Evolutionary conservation across 2,888 invertebrate species (phyloP).

Genomic region (Drosophila fulvimacula): DNA sequence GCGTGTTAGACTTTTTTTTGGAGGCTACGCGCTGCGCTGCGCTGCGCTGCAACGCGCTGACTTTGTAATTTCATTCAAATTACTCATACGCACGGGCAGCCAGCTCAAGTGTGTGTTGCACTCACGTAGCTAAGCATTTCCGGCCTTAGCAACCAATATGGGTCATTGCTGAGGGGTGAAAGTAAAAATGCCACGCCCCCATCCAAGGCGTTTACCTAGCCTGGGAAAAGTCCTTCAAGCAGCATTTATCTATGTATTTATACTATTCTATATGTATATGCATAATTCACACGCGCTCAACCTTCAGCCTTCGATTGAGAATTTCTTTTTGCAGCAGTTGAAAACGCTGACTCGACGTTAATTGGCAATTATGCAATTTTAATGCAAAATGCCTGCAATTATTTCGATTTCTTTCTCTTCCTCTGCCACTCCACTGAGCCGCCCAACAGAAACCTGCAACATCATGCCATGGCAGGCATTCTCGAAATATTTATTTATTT

Average conservation of each 20-base stretch:
- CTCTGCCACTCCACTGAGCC: conserved; percentile 3
- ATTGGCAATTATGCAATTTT: conserved; percentile 56
- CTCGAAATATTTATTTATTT: conserved; percentile 11
- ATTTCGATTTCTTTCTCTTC: conserved; percentile 11
- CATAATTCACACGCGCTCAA: background rate
- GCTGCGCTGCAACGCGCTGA: conserved; percentile 45
- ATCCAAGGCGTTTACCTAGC: conserved; percentile 9
- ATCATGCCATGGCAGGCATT: conserved; percentile 49
- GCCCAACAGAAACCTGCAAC: conserved; percentile 50
- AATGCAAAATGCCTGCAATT: conserved; percentile 14
- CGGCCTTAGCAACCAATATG: conserved; percentile 54
- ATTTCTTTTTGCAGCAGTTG: conserved; percentile 40
- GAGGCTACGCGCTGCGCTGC: conserved; percentile 61
- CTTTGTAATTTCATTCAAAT: conserved; percentile 70
- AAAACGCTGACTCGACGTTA: conserved; percentile 55
- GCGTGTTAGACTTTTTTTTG: conserved; percentile 36
- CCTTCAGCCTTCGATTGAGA: conserved; percentile 37
- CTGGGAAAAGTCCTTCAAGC: conserved; percentile 34
- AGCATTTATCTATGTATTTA: background rate
- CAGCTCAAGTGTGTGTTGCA: conserved; percentile 18
- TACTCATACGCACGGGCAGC: conserved; percentile 67
- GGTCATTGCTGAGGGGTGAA: conserved; percentile 70
- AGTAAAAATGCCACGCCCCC: conserved; percentile 45
- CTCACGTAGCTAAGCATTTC: conserved; percentile 41
- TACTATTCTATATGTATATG: background rate